These are phyloP conservation scores for Parazoanthus darwini DNA, from an alignment of 92 coral and sea anemone species.

Conservation along the genomic window DNA sequence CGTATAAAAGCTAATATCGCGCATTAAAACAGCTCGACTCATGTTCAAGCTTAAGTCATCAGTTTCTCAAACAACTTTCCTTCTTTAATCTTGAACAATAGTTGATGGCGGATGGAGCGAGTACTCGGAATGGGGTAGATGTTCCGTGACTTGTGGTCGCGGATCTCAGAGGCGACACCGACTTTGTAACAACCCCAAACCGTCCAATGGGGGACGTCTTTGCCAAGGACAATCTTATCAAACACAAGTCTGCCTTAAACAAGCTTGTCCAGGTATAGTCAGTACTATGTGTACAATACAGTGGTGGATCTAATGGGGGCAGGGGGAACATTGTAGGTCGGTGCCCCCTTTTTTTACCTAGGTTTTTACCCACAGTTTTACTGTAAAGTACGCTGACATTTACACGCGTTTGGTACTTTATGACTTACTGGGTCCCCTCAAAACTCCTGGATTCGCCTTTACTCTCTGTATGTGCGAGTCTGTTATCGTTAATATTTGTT, in stretches of 20 bases:
- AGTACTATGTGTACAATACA: not conserved
- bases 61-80: not conserved
- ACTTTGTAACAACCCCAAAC: conserved; percentile 22
- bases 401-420: too few species aligned
- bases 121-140: not conserved
- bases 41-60: too few species aligned
- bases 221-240: not conserved
- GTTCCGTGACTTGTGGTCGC: conserved; percentile 11
- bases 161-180: not conserved
- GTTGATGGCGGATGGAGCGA: conserved; percentile 26
- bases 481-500: too few species aligned
- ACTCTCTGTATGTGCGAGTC: too few species aligned
- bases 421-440: too few species aligned
- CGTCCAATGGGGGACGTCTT: not conserved
- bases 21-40: not conserved
- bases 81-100: not conserved
- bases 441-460: too few species aligned
- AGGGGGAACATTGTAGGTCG: too few species aligned
- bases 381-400: too few species aligned
- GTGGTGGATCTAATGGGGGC: too few species aligned
- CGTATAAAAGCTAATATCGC: not conserved
- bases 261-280: conserved; percentile 15
- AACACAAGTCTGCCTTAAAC: not conserved
- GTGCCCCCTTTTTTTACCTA: too few species aligned
- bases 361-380: too few species aligned